Evolutionary conservation across 1,140 invertebrate species (phyloP).

Genomic region (Apocrypta bakeri): DNA sequence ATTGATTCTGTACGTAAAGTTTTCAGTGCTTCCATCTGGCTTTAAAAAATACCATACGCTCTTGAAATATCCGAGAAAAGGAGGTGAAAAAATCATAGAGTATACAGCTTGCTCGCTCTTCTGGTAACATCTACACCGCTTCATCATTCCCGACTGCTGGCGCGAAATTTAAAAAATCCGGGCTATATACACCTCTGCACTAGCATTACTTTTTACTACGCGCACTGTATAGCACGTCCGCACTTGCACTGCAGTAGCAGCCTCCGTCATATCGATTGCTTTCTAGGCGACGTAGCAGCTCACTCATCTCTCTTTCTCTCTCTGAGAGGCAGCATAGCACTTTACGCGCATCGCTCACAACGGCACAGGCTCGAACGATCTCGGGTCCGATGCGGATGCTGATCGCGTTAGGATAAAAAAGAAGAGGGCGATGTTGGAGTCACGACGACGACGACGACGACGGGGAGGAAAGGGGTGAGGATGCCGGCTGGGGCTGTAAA

Average conservation of each 20-base stretch:
- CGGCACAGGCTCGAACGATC: conserved; percentile 43
- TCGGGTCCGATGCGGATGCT: conserved; percentile 45
- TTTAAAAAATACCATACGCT: not conserved
- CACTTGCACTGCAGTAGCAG: not conserved
- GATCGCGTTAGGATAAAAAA: conserved; percentile 50
- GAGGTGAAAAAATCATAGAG: not conserved
- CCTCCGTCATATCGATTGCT: conserved; percentile 47
- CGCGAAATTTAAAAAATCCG: not conserved
- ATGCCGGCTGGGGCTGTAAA: conserved; percentile 34
- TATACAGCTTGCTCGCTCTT: not conserved
- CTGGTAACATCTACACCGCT: not conserved
- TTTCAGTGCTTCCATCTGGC: too few relatives aligned
- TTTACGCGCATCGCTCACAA: conserved; percentile 47
- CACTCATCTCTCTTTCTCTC: conserved; percentile 19
- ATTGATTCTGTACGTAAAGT: too few relatives aligned
- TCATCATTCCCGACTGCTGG: not conserved
- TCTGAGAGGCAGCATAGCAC: conserved; percentile 27
- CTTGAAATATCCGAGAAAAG: not conserved
- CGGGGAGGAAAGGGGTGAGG: not conserved
- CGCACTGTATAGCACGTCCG: not conserved
- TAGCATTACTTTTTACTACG: conserved; percentile 1
- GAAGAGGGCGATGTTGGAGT: not conserved
- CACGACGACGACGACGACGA: not conserved
- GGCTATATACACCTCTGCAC: not conserved
- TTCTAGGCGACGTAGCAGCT: conserved; percentile 36